A percentile compares a stretch with the other conserved stretches of the same genome.
phyloP scores from a whole-genome alignment of 2,797 vertebrate genomes.

The Pipistrellus pygmaeus region DNA sequence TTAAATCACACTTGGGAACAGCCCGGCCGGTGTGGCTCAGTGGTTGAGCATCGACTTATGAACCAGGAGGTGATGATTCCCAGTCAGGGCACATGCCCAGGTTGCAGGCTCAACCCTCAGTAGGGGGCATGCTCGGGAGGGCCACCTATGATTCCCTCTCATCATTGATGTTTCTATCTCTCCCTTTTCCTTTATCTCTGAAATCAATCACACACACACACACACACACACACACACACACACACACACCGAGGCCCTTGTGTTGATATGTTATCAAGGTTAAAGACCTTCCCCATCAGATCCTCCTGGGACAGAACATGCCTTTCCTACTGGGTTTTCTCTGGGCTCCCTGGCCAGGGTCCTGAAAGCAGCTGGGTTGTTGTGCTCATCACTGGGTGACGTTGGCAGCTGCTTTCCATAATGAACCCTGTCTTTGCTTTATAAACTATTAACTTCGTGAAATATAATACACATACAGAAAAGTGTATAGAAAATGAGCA shows the following conservation, averaged over 20 bases:
- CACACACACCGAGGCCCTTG: background rate
- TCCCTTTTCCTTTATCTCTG: too few species aligned
- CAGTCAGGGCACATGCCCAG: too few species aligned
- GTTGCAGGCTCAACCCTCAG: too few species aligned
- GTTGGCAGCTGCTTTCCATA: background rate
- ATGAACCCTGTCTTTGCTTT: background rate
- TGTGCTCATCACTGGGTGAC: background rate
- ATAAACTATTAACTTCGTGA: background rate
- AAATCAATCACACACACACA: too few species aligned
- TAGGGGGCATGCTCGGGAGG: too few species aligned
- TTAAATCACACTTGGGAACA: background rate
- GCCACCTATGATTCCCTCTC: too few species aligned
- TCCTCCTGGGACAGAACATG: background rate
- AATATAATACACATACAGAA: background rate
- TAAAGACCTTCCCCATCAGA: too few species aligned
- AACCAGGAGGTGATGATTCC: too few species aligned
- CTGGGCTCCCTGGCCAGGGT: background rate
- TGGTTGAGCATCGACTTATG: too few species aligned
- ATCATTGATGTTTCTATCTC: too few species aligned
- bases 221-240: too few species aligned
- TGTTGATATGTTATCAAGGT: background rate
- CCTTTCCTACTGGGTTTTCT: background rate
- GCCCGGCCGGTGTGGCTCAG: too few species aligned
- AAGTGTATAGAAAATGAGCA: background rate
- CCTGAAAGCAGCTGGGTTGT: background rate